Percentiles rank a stretch among this genome's conserved stretches.
Conservation (phyloP, 1,140 invertebrate genomes). For the Ctenoplectra terminalis region DNA sequence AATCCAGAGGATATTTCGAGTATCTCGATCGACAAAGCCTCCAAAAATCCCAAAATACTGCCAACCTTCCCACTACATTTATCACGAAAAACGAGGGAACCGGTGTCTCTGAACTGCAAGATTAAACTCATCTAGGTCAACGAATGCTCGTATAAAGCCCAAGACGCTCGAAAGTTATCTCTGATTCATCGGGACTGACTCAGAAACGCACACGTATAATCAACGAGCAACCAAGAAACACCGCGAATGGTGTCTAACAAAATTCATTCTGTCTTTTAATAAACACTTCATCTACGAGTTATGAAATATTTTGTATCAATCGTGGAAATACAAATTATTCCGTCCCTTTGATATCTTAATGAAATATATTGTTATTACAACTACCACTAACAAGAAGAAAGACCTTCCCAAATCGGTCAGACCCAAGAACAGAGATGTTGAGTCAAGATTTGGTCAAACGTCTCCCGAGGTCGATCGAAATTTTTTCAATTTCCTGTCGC, state of each 20-base stretch:
- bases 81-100: background rate
- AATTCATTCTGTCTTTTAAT: no score
- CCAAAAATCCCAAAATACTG: conserved; percentile 7
- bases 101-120: background rate
- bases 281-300: no score
- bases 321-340: no score
- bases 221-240: background rate
- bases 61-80: background rate
- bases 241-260: background rate
- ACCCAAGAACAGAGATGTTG: no score
- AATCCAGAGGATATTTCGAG: background rate
- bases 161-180: background rate
- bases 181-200: conserved; percentile 19
- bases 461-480: conserved; percentile 16
- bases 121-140: background rate
- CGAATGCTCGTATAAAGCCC: conserved; percentile 2
- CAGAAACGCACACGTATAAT: background rate
- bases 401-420: background rate
- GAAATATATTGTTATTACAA: no score
- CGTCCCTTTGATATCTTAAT: no score
- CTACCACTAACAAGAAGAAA: background rate
- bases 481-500: conserved; percentile 66
- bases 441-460: background rate
- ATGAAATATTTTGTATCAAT: no score
- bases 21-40: background rate